Evolutionary conservation across 2,888 invertebrate species (phyloP).

Genomic region (Scaptomyza parva): DNA sequence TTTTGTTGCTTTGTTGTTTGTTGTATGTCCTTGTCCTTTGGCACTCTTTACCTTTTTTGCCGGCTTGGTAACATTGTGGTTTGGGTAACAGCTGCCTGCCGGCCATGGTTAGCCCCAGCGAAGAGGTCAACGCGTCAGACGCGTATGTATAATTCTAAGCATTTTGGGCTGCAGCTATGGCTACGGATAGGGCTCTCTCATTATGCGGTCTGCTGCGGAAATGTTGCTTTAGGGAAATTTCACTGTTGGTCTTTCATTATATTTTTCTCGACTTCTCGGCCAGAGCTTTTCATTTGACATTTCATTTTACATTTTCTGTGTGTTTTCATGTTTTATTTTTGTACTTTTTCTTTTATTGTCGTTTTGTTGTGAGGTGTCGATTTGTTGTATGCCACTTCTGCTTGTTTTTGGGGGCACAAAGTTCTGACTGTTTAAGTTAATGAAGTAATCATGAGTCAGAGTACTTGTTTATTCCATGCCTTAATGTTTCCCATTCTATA

Average conservation of each 20-base stretch:
- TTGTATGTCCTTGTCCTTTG: constrained; percentile 73
- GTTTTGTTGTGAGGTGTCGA: constrained; percentile 68
- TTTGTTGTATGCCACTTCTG: constrained; percentile 53
- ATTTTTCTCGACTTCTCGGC: constrained; percentile 51
- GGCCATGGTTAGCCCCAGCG: constrained; percentile 25
- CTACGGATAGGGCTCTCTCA: constrained; percentile 60
- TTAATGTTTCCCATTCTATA: constrained; percentile 16
- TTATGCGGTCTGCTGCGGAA: constrained; percentile 84
- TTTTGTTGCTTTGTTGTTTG: constrained; percentile 42
- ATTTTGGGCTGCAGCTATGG: constrained; percentile 21
- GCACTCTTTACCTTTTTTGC: constrained; percentile 77
- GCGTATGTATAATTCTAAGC: constrained; percentile 63
- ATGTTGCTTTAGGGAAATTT: constrained; percentile 78
- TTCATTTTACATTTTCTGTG: constrained; percentile 45
- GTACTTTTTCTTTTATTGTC: constrained; percentile 25
- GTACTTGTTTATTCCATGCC: constrained; percentile 40
- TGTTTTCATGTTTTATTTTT: constrained; percentile 24
- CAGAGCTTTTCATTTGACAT: constrained; percentile 72
- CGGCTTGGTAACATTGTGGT: constrained; percentile 19
- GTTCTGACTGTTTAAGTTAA: constrained; percentile 53
- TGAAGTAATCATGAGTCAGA: constrained; percentile 66
- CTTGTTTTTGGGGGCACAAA: background rate
- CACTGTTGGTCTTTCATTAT: constrained; percentile 70
- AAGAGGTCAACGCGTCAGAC: constrained; percentile 62
- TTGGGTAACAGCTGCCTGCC: constrained; percentile 45